Percentiles rank a stretch among this genome's conserved stretches.
Evolutionary conservation across 2,113 vertebrate genomes (phyloP).

Genomic region (Pterocles orientalis): DNA sequence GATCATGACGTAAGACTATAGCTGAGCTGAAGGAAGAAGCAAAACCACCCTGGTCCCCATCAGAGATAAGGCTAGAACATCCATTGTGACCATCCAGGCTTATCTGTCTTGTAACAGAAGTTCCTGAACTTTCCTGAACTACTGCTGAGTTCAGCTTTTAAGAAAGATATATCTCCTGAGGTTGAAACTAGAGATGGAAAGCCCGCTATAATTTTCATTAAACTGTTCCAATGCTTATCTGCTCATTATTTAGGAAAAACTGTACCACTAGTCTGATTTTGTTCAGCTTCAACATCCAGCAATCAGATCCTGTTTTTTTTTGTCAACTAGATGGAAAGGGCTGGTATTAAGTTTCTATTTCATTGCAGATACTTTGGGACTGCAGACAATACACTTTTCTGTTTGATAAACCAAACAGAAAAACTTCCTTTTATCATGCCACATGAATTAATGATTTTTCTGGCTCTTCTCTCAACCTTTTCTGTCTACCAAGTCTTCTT

Average conservation of each 20-base stretch:
- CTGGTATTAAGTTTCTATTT: not conserved
- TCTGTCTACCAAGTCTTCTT: not conserved
- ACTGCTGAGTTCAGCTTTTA: not conserved
- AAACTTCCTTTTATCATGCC: not conserved
- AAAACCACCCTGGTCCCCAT: not conserved
- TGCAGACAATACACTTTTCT: not conserved
- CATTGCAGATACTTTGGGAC: not conserved
- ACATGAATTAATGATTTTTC: not conserved
- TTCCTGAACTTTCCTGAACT: not conserved
- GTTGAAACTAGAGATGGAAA: not conserved
- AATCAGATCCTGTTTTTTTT: not conserved
- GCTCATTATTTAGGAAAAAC: not conserved
- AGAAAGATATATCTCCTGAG: not conserved
- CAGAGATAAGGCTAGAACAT: not conserved
- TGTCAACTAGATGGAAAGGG: not conserved
- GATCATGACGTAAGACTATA: not conserved
- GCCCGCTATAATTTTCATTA: not conserved
- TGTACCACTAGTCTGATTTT: not conserved
- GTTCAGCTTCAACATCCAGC: not conserved
- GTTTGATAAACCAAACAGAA: not conserved
- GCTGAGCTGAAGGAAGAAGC: not conserved
- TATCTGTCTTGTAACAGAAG: not conserved
- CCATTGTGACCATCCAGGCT: not conserved
- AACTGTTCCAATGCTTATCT: not conserved
- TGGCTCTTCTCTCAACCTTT: not conserved